Conservation (phyloP, 2,888 invertebrate species). For the Spisula solida region DNA sequence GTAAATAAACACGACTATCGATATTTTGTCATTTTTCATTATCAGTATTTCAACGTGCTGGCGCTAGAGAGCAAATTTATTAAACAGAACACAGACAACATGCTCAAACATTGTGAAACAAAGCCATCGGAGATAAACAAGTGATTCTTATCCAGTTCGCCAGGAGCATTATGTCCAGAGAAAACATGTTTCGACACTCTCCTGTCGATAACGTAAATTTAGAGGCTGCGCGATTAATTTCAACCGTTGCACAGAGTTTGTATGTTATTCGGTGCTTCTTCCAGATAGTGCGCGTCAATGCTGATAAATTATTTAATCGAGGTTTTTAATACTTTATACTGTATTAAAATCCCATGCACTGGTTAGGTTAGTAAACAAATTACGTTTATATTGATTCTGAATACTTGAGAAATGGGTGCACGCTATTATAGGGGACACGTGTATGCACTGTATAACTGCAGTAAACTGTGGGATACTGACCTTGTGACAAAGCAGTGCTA, state of each 20-base stretch:
- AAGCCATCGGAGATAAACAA: background rate
- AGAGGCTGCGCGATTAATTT: background rate
- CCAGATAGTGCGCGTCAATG: background rate
- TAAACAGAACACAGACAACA: background rate
- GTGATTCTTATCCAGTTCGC: background rate
- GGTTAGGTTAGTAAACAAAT: background rate
- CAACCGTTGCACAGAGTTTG: background rate
- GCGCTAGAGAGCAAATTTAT: background rate
- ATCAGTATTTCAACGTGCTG: background rate
- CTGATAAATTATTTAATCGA: background rate
- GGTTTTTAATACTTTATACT: background rate
- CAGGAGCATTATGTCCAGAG: background rate
- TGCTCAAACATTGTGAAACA: background rate
- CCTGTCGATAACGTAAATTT: background rate
- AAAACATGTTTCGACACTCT: background rate
- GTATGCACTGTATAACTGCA: too few species aligned
- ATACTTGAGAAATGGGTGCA: background rate
- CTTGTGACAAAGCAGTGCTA: too few species aligned
- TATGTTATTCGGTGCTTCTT: background rate
- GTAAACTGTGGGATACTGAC: too few species aligned
- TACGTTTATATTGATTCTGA: background rate
- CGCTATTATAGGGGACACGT: background rate
- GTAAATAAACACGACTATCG: constrained; percentile 23
- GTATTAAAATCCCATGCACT: background rate
- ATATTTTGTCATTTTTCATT: constrained; percentile 22